phyloP scores from a whole-genome alignment of 2,797 vertebrate species.

The Fratercula arctica region DNA sequence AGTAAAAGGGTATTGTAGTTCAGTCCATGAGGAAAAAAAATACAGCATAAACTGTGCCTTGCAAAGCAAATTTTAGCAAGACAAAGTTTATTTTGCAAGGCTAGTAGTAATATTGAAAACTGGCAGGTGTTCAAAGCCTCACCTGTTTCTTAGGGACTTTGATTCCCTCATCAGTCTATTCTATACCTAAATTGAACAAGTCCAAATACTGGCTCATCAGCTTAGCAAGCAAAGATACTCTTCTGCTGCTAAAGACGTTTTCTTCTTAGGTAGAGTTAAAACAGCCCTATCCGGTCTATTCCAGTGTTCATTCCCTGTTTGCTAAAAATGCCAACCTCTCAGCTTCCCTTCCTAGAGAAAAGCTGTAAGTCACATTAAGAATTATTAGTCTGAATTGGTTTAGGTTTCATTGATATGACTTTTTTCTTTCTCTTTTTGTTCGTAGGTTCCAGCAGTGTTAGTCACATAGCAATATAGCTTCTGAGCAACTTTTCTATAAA shows the following conservation, averaged over 20 bases:
- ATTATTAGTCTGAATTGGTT: background rate
- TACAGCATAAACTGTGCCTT: background rate
- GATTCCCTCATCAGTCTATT: background rate
- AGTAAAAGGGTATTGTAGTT: background rate
- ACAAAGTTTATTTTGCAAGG: background rate
- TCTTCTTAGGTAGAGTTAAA: background rate
- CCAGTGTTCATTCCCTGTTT: background rate
- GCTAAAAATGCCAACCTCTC: background rate
- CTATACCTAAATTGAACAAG: background rate
- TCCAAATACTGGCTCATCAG: background rate
- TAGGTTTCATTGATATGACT: background rate
- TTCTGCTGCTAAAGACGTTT: background rate
- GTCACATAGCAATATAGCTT: background rate
- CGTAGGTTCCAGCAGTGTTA: background rate
- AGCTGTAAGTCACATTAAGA: background rate
- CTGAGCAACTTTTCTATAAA: background rate
- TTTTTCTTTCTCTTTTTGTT: background rate
- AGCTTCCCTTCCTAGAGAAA: background rate
- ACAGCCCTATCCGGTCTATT: background rate
- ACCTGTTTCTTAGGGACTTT: background rate
- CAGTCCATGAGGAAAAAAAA: background rate
- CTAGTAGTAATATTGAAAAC: background rate
- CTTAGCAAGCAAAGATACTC: background rate
- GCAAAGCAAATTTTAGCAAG: background rate
- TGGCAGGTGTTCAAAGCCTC: background rate